Evolutionary conservation across 1,140 invertebrate species (phyloP).

Genomic region (Brachionus manjavacas): DNA sequence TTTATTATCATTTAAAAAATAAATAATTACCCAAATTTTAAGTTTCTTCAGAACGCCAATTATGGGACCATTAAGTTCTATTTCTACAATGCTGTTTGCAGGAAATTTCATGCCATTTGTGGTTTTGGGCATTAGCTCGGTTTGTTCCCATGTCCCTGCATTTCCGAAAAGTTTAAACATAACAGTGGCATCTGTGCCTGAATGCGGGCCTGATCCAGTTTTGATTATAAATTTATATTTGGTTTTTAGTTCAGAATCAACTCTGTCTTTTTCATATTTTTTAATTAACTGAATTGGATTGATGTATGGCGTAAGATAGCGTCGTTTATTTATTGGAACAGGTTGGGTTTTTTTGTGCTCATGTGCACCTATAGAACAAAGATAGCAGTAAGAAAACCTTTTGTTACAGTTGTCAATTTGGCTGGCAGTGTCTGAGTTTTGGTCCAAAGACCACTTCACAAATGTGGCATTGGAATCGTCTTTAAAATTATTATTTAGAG

Average conservation of each 20-base stretch:
- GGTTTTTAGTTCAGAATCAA: background rate
- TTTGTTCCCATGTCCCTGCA: constrained; percentile 8
- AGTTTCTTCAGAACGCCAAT: constrained; percentile 6
- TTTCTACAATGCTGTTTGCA: constrained; percentile 2
- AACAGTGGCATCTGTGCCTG: constrained; percentile 12
- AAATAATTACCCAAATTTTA: constrained; percentile 28
- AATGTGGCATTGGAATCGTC: background rate
- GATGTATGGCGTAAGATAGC: background rate
- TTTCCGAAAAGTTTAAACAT: constrained; percentile 17
- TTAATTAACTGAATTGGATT: constrained; percentile 13
- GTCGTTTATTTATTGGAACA: constrained; percentile 26
- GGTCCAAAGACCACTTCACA: background rate
- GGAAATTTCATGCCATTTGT: background rate
- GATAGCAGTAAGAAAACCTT: constrained; percentile 26
- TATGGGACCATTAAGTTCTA: background rate
- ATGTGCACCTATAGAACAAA: constrained; percentile 21
- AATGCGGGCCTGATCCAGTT: background rate
- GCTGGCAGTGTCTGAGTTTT: background rate
- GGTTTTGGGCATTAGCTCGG: background rate
- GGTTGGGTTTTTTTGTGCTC: constrained; percentile 29
- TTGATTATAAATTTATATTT: constrained; percentile 39
- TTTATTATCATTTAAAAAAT: background rate
- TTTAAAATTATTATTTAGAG: background rate
- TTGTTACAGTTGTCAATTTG: background rate
- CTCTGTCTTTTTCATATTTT: background rate